Evolutionary conservation across 2,113 vertebrate genomes (phyloP).

Genomic region (Jacana jacana): DNA sequence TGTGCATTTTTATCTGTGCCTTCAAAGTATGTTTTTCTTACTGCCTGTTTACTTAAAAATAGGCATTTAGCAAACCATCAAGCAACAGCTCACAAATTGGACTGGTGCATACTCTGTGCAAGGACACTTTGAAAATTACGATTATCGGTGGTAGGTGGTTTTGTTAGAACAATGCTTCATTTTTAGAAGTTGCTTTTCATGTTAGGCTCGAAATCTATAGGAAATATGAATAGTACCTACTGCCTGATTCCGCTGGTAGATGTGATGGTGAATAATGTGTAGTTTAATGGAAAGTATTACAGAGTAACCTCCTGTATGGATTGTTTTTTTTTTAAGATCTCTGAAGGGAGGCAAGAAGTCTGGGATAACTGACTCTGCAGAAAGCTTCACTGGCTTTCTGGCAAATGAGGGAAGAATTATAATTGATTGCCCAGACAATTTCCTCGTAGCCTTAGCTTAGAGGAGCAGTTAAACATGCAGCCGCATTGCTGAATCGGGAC

Average conservation of each 20-base stretch:
- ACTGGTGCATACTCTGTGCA: neutral
- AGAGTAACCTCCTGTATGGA: neutral
- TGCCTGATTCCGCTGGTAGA: neutral
- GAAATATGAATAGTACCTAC: neutral
- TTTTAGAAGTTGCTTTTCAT: neutral
- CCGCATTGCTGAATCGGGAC: slow-evolving; percentile 2
- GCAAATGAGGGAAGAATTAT: neutral
- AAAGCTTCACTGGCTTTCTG: neutral
- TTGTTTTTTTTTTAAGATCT: neutral
- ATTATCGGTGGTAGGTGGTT: neutral
- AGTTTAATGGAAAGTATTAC: neutral
- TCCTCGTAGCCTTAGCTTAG: neutral
- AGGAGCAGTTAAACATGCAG: neutral
- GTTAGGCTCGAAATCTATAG: neutral
- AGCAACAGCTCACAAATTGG: neutral
- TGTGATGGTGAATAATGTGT: neutral
- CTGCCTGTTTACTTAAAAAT: neutral
- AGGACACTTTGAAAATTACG: neutral
- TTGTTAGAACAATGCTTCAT: neutral
- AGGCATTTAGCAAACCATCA: neutral
- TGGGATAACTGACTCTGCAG: neutral
- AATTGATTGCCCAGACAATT: slow-evolving; percentile 11
- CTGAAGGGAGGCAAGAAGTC: neutral
- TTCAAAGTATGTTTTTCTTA: neutral
- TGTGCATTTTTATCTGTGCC: neutral